These are phyloP conservation scores for Dendrophyllia cribrosa DNA, from an alignment of 64 coral and sea anemone genomes.

Conservation along the genomic window DNA sequence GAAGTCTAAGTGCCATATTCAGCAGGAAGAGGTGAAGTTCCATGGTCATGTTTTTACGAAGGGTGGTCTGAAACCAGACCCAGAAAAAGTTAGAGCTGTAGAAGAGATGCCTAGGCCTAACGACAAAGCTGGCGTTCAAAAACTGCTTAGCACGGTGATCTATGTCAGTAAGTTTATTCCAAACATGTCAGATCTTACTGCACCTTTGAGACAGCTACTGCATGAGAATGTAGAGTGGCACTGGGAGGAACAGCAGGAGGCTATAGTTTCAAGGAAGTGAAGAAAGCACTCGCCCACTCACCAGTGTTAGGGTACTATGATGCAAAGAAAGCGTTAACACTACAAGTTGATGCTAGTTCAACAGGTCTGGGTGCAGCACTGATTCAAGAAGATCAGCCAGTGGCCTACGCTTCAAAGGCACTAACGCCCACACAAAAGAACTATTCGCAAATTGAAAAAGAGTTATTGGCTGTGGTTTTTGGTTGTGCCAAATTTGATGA, in stretches of 20 bases:
- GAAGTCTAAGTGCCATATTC: too few species aligned
- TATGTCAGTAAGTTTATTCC: conserved; percentile 61
- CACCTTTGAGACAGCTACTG: conserved; percentile 48
- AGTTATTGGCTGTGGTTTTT: conserved; percentile 49
- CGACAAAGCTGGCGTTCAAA: conserved; percentile 34
- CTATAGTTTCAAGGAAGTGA: conserved; percentile 31
- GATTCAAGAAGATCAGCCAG: too few species aligned
- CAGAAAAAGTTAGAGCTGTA: neutral
- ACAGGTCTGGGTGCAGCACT: too few species aligned
- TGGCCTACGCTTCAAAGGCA: too few species aligned
- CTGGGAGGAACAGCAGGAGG: conserved; percentile 61
- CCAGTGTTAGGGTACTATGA: conserved; percentile 40
- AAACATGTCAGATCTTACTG: conserved; percentile 67
- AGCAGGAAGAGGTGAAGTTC: neutral
- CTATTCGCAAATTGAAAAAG: conserved; percentile 59
- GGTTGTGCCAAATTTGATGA: conserved; percentile 60
- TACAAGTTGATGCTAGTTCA: conserved; percentile 57
- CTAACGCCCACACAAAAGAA: too few species aligned
- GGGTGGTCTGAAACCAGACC: neutral
- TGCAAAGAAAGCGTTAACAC: neutral
- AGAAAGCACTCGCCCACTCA: conserved; percentile 31
- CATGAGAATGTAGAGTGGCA: conserved; percentile 51
- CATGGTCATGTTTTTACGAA: neutral
- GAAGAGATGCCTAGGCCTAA: conserved; percentile 42
- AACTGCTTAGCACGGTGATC: conserved; percentile 34